These are phyloP conservation scores for Acrobasis suavella DNA, from an alignment of 2,888 invertebrate species.

Conservation along the genomic window DNA sequence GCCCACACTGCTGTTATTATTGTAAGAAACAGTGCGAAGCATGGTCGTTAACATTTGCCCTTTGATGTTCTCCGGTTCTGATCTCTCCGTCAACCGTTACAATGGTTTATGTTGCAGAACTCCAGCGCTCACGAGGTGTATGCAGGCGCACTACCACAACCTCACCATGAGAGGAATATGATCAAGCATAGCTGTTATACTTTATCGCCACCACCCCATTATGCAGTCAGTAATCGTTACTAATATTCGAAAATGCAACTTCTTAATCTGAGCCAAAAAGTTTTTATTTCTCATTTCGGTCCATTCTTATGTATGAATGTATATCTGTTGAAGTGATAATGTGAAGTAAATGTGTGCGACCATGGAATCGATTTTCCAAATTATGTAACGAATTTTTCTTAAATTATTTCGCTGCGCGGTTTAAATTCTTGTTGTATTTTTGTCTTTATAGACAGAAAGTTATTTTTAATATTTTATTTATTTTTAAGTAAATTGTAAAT, in stretches of 20 bases:
- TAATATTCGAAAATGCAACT: conserved; percentile 30
- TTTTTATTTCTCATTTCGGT: conserved; percentile 25
- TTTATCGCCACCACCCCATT: neutral
- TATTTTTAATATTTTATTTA: conserved; percentile 81
- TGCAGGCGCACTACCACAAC: conserved; percentile 68
- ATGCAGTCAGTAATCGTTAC: conserved; percentile 26
- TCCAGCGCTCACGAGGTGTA: conserved; percentile 73
- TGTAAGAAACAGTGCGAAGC: conserved; percentile 19
- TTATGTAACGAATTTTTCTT: conserved; percentile 33
- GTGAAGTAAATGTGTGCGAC: conserved; percentile 28
- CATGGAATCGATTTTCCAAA: conserved; percentile 28
- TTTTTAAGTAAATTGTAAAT: conserved; percentile 79
- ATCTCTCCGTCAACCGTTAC: conserved; percentile 32
- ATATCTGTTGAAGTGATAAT: conserved; percentile 30
- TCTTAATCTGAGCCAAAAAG: conserved; percentile 32
- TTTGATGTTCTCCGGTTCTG: conserved; percentile 46
- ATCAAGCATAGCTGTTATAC: conserved; percentile 37
- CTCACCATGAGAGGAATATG: conserved; percentile 56
- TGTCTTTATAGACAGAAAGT: conserved; percentile 61
- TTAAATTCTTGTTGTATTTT: conserved; percentile 63
- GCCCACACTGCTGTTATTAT: conserved; percentile 40
- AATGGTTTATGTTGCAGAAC: conserved; percentile 65
- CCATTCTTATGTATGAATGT: conserved; percentile 28
- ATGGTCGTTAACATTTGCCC: conserved; percentile 25
- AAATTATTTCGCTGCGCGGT: conserved; percentile 52